Percentiles rank a stretch among this genome's conserved stretches.
Evolutionary conservation across 2,888 invertebrate genomes (phyloP).

Genomic region (Tortrix viridana): DNA sequence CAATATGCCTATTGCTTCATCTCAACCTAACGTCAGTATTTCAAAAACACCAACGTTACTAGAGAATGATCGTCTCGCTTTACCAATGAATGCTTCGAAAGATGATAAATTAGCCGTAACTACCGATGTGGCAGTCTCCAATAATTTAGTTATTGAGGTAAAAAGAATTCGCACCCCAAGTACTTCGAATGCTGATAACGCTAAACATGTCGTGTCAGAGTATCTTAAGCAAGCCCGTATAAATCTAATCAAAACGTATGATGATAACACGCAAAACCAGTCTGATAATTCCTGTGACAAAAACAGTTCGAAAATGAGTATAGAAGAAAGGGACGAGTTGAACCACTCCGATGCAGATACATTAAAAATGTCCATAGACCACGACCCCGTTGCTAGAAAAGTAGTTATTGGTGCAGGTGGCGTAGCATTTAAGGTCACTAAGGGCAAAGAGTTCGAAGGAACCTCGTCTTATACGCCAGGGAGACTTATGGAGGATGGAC

Average conservation of each 20-base stretch:
- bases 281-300: slow-evolving; percentile 61
- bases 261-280: slow-evolving; percentile 62
- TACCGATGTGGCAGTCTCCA: slow-evolving; percentile 46
- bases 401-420: slow-evolving; percentile 87
- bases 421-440: slow-evolving; percentile 83
- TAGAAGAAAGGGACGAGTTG: slow-evolving; percentile 66
- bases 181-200: slow-evolving; percentile 75
- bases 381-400: slow-evolving; percentile 81
- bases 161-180: slow-evolving; percentile 58
- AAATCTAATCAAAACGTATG: slow-evolving; percentile 70
- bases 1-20: slow-evolving; percentile 46
- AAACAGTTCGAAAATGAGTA: slow-evolving; percentile 52
- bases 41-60: slow-evolving; percentile 47
- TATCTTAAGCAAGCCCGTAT: slow-evolving; percentile 86
- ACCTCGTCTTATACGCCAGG: slow-evolving; percentile 75
- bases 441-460: slow-evolving; percentile 79
- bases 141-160: slow-evolving; percentile 48
- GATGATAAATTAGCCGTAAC: slow-evolving; percentile 50
- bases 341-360: slow-evolving; percentile 62
- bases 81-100: slow-evolving; percentile 47
- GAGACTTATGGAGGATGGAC: slow-evolving; percentile 88
- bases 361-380: slow-evolving; percentile 67
- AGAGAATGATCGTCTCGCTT: slow-evolving; percentile 48
- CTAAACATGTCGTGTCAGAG: slow-evolving; percentile 87
- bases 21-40: slow-evolving; percentile 47